Base-by-base conservation (phyloP, 2,797 vertebrate species). In the Sciurus vulgaris region DNA sequence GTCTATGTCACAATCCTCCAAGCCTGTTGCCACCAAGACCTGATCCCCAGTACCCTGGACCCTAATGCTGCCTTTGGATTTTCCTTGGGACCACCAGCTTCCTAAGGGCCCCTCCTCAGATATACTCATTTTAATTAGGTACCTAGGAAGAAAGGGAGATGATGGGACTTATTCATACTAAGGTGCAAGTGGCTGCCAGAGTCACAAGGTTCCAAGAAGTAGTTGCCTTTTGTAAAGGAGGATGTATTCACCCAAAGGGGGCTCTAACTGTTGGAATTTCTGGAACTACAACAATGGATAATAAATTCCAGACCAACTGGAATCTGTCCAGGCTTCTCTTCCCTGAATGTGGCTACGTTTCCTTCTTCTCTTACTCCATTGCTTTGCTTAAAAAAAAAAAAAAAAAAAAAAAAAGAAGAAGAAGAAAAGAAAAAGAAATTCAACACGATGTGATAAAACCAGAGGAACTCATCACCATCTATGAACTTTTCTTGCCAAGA, bases 251-350 rank as follows among this genome's bases (percentile, higher is more conserved):
- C 28, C 41, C 83, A 54, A 47, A 82, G 44, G n/a, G 59, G 81
- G 47, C 91, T 35, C 83, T 72, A n/a, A 12, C 73, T 79, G 73
- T 18, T 44, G 28, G 79, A 51, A 73, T 93, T 89, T 92, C 67
- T 93, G 73, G 91, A 77, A 67, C 20, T 72, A 35, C 54, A 95
- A 81, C 81, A 93, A 73, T 28, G n/a, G 38, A 72, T 73, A 93
- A 95, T 67, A 74, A 73, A 89, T 89, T 86, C 65, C 91, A 93
- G 81, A 73, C 33, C 17, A 38, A 24, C 47, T 95, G 89, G 93
- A 86, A 79, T 47, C 65, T 81, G 11, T 84, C 93, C 81, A 90
- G n/a, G 15, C 7, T 63, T 73, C 35, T 93, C 44, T 70, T 79
- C 51, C 54, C 56, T 73, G 24, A 85, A 74, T 26, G 18, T n/a